Evolutionary conservation across 2,888 invertebrate genomes (phyloP), one percentile per base, ranked within the genome.

Genomic region (Ormyrus pomaceus): DNA sequence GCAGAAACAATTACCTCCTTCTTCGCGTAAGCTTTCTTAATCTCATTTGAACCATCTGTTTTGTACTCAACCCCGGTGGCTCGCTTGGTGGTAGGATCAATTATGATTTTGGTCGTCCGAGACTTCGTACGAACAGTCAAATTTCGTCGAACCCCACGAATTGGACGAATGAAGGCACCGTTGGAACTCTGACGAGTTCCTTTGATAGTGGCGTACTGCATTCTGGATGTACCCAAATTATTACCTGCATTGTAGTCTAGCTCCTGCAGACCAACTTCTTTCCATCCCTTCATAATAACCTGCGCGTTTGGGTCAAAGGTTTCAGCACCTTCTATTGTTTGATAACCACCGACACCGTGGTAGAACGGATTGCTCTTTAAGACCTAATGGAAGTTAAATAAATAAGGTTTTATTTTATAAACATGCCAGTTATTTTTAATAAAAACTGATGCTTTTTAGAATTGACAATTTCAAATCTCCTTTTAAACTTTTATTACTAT

Each of bases 111-210:
- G 56, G 91, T 89, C 9, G 92, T 93, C 46, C 89, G 83, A 6
- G 93, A 91, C 81, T 92, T 90, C 82, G 93, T 93, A 80, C 86
- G 83, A 45, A 91, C 82, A 34, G 83, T 82, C 5, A 91, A 81
- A 81, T 91, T 91, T 48, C 85, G 84, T 46, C 93, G 85, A 81
- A 91, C 92, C 13, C 91, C 84, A 68, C 94, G 91, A 75, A 95
- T 93, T 0, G 95, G 94, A 83, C 93, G 91, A n/a, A 95, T 93
- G 83, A 93, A 95, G 1, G 95, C 95, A 2, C 87, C 89, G 85
- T 95, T 95, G 0, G 92, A 91, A 48, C 94, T 95, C 64, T 92
- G 89, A 83, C 95, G 91, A 83, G 90, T 90, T 3, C 95, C 95
- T 85, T 93, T 89, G 72, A 91, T 91, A 0, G 93, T 91, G 0